Percentiles rank a stretch among this genome's conserved stretches.
Evolutionary conservation across 1,140 invertebrate species (phyloP).

Genomic region (Belonocnema kinseyi): DNA sequence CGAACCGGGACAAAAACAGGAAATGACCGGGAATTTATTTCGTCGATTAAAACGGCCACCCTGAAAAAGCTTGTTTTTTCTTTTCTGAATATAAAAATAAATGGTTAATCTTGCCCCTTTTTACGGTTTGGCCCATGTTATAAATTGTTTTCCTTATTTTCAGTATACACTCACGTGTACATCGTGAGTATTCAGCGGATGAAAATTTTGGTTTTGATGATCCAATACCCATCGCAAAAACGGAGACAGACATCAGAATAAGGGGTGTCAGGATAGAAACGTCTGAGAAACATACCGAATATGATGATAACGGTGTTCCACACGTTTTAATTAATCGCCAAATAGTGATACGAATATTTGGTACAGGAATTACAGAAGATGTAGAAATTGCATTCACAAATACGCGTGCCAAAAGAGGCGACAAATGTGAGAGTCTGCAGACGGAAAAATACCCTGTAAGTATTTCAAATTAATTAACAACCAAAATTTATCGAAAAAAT

Average conservation of each 20-base stretch:
- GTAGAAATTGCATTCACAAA: slow-evolving; percentile 85
- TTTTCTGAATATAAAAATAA: too few relatives aligned
- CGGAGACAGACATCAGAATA: slow-evolving; percentile 63
- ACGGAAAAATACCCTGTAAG: slow-evolving; percentile 68
- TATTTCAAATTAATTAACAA: slow-evolving; percentile 35
- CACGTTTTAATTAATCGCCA: slow-evolving; percentile 78
- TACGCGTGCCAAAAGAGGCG: slow-evolving; percentile 72
- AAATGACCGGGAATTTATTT: too few relatives aligned
- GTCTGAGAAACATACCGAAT: slow-evolving; percentile 78
- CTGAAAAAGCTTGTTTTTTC: too few relatives aligned
- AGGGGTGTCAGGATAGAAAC: slow-evolving; percentile 80
- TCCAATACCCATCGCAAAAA: slow-evolving; percentile 4
- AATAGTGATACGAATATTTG: slow-evolving; percentile 84
- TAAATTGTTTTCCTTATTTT: slow-evolving; percentile 27
- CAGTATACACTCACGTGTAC: slow-evolving; percentile 45
- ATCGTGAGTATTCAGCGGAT: slow-evolving; percentile 37
- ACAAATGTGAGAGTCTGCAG: slow-evolving; percentile 72
- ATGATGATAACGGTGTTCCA: slow-evolving; percentile 81
- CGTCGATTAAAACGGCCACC: too few relatives aligned
- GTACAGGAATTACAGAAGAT: slow-evolving; percentile 79
- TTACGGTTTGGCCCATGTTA: too few relatives aligned
- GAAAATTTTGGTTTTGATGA: slow-evolving; percentile 19
- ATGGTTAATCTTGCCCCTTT: too few relatives aligned
- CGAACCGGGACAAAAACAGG: too few relatives aligned
- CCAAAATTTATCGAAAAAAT: too few relatives aligned